Evolutionary conservation across 2,797 vertebrate species (phyloP).

Genomic region (Esox lucius): DNA sequence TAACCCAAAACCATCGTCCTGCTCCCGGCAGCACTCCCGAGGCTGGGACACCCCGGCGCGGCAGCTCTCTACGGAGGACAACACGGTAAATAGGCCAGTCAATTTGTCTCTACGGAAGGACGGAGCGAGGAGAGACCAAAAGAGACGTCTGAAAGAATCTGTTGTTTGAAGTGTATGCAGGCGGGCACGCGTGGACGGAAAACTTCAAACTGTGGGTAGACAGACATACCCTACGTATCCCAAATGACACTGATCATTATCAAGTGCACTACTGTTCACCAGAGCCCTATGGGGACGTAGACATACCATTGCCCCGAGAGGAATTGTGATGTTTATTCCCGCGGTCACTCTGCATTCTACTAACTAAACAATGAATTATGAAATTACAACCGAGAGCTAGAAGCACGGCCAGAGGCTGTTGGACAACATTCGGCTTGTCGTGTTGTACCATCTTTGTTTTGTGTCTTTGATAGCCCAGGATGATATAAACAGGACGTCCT

Average conservation of each 20-base stretch:
- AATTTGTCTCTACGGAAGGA: background rate
- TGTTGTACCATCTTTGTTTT: background rate
- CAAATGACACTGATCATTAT: background rate
- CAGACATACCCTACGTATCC: background rate
- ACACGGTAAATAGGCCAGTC: background rate
- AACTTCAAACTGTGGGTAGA: background rate
- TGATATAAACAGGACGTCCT: background rate
- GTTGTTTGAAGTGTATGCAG: background rate
- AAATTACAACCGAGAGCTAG: background rate
- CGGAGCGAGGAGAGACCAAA: background rate
- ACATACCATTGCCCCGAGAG: background rate
- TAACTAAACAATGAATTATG: background rate
- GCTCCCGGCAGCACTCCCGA: background rate
- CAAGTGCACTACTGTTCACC: background rate
- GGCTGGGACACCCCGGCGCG: background rate
- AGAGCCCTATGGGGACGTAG: background rate
- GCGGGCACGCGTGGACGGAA: background rate
- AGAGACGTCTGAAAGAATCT: background rate
- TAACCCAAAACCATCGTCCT: slow-evolving; percentile 38
- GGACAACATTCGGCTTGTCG: background rate
- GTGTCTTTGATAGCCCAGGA: background rate
- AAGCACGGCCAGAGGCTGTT: background rate
- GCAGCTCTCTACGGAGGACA: slow-evolving; percentile 2
- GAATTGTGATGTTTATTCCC: background rate
- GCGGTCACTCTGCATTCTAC: too few relatives aligned